Evolutionary conservation across 1,140 invertebrate species (phyloP).

Genomic region (Panagrolaimus sp.): DNA sequence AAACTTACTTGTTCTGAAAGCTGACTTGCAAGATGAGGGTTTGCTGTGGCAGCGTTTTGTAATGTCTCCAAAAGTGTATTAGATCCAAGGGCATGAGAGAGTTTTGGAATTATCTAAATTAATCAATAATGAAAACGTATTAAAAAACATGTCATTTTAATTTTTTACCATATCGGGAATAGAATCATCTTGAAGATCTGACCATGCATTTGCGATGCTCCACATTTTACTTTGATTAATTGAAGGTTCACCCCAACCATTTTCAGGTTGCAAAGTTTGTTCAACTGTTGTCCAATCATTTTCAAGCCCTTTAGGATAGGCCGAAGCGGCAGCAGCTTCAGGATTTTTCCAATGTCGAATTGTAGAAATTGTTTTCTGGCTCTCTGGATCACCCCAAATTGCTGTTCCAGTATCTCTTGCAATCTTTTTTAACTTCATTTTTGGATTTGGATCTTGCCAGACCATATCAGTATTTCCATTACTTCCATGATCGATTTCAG

Average conservation of each 20-base stretch:
- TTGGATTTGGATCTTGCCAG: conserved; percentile 45
- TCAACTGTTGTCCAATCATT: conserved; percentile 22
- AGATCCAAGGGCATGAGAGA: neutral
- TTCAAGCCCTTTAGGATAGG: neutral
- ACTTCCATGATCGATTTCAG: conserved; percentile 1
- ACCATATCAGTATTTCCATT: conserved; percentile 40
- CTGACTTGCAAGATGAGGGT: neutral
- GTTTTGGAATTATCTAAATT: conserved; percentile 9
- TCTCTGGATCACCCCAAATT: conserved; percentile 41
- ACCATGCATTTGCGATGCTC: conserved; percentile 11
- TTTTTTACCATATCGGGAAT: neutral
- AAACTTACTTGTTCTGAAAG: conserved; percentile 10
- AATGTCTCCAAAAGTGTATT: neutral
- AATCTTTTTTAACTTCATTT: conserved; percentile 37
- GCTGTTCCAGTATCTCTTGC: conserved; percentile 37
- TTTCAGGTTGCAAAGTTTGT: neutral
- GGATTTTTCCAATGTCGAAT: conserved; percentile 26
- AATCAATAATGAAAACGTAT: neutral
- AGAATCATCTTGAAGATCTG: neutral
- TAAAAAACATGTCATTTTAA: neutral
- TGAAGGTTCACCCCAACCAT: neutral
- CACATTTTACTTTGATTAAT: neutral
- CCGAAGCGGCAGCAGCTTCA: neutral
- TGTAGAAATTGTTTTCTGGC: conserved; percentile 14
- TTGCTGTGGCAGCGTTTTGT: neutral